phyloP scores from a whole-genome alignment of 2,888 invertebrate genomes.

The Latrodectus elegans region DNA sequence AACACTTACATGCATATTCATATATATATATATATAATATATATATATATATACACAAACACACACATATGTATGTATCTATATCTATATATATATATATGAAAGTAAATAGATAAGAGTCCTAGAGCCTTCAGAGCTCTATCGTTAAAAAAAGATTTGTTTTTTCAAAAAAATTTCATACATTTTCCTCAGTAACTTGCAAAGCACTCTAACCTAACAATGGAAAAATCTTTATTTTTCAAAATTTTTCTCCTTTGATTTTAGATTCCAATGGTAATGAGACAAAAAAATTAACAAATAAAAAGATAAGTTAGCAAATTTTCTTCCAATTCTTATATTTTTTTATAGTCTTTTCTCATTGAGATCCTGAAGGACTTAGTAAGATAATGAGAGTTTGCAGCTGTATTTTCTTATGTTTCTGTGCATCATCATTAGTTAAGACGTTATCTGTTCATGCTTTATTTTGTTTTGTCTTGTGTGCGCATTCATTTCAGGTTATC shows the following conservation, averaged over 20 bases:
- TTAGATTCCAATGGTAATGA: slow-evolving; percentile 45
- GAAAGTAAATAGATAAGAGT: neutral
- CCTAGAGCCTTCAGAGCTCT: slow-evolving; percentile 34
- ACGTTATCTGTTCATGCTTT: neutral
- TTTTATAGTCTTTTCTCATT: slow-evolving; percentile 34
- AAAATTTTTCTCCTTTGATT: slow-evolving; percentile 22
- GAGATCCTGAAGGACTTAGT: slow-evolving; percentile 45
- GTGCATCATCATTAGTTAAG: slow-evolving; percentile 5
- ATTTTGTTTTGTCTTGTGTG: neutral
- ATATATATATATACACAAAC: neutral
- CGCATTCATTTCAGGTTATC: neutral
- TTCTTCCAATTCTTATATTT: slow-evolving; percentile 21
- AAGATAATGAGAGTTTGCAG: slow-evolving; percentile 49
- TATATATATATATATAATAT: neutral
- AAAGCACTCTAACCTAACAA: slow-evolving; percentile 31
- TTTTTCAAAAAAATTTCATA: slow-evolving; percentile 19
- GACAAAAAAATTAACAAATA: slow-evolving; percentile 44
- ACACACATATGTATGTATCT: neutral
- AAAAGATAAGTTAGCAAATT: slow-evolving; percentile 37
- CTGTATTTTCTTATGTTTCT: neutral
- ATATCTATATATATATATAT: neutral
- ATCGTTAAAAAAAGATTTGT: slow-evolving; percentile 61
- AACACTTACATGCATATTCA: neutral
- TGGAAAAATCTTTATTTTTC: slow-evolving; percentile 6
- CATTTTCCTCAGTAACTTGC: slow-evolving; percentile 47